phyloP scores from a whole-genome alignment of 2,888 invertebrate genomes.

The Pseudococcus longispinus region DNA sequence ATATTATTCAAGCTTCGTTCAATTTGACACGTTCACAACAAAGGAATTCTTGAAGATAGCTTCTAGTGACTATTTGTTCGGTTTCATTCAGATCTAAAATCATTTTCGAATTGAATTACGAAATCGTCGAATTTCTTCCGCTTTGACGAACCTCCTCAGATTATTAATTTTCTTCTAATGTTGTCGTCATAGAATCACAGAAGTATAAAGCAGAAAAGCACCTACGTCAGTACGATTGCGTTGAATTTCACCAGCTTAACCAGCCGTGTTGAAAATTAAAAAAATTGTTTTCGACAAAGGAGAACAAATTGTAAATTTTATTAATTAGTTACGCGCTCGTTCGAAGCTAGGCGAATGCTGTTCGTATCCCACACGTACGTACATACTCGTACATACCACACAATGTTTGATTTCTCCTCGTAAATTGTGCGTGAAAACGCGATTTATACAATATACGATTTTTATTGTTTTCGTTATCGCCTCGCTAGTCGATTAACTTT shows the following conservation, averaged over 20 bases:
- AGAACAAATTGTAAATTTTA: neutral
- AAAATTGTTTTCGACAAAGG: neutral
- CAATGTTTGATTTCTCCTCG: conserved; percentile 11
- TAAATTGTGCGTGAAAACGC: conserved; percentile 21
- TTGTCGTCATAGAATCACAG: neutral
- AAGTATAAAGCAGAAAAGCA: neutral
- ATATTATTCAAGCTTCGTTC: too few relatives aligned
- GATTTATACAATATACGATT: neutral
- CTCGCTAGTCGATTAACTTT: neutral
- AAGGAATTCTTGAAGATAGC: too few relatives aligned
- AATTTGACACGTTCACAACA: too few relatives aligned
- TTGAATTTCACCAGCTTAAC: neutral
- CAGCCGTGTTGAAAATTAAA: neutral
- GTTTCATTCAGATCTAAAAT: too few relatives aligned
- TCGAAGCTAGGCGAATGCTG: neutral
- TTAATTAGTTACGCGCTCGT: neutral
- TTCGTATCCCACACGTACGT: neutral
- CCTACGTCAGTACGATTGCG: neutral
- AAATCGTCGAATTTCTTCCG: too few relatives aligned
- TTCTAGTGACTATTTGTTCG: too few relatives aligned
- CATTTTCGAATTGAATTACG: too few relatives aligned
- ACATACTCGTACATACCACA: neutral
- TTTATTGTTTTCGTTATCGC: conserved; percentile 19
- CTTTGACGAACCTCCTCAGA: too few relatives aligned
- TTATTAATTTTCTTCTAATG: neutral